Evolutionary conservation across 1,140 invertebrate species (phyloP).

Genomic region (Pantala flavescens): DNA sequence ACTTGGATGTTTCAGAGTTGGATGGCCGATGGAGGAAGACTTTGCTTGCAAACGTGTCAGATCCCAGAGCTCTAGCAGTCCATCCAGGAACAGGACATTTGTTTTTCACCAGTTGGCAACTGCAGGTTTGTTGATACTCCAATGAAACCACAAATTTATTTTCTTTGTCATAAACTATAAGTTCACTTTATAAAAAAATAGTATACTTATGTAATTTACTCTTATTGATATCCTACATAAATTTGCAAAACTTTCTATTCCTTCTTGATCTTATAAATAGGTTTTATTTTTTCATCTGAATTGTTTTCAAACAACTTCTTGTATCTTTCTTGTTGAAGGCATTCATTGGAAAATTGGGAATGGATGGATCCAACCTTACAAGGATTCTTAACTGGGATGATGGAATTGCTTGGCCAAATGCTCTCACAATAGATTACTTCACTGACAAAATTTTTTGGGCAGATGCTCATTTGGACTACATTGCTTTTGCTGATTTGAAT

Average conservation of each 20-base stretch:
- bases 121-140: slow-evolving; percentile 40
- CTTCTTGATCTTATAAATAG: not conserved
- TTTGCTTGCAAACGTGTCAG: slow-evolving; percentile 72
- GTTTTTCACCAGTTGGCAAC: slow-evolving; percentile 93
- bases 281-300: not conserved
- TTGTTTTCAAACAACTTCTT: slow-evolving; percentile 1
- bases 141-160: slow-evolving; percentile 8
- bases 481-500: slow-evolving; percentile 86
- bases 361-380: slow-evolving; percentile 90
- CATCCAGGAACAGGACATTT: slow-evolving; percentile 90
- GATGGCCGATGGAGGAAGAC: slow-evolving; percentile 87
- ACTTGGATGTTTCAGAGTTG: slow-evolving; percentile 83
- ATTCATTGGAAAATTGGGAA: slow-evolving; percentile 93
- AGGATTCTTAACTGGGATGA: slow-evolving; percentile 84
- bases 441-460: slow-evolving; percentile 92
- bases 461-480: slow-evolving; percentile 96
- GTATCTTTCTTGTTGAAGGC: slow-evolving; percentile 48
- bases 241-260: slow-evolving; percentile 6
- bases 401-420: slow-evolving; percentile 97
- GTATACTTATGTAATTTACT: not conserved
- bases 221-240: not conserved
- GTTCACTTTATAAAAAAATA: not conserved
- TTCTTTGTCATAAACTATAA: slow-evolving; percentile 13
- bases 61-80: slow-evolving; percentile 87
- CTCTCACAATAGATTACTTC: slow-evolving; percentile 93